These are phyloP conservation scores for Drosophila kohkoa DNA, from an alignment of 1,140 invertebrate species.

Conservation along the genomic window DNA sequence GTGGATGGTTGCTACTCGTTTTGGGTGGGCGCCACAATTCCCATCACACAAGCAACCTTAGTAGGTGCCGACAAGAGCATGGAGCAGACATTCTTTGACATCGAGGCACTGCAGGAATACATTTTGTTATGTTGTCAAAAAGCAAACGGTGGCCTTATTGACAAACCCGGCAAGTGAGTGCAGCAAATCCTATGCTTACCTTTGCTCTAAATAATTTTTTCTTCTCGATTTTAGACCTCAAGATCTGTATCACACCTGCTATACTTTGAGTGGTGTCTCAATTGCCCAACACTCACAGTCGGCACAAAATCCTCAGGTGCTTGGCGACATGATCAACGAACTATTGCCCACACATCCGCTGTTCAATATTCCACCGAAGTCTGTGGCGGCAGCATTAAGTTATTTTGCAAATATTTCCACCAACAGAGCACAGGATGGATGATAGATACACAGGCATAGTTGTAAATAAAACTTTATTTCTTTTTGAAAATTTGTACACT, in stretches of 20 bases:
- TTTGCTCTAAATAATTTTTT: neutral
- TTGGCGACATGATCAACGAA: conserved; percentile 88
- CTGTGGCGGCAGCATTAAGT: conserved; percentile 62
- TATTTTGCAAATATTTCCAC: conserved; percentile 61
- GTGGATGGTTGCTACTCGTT: conserved; percentile 99
- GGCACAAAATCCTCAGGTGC: conserved; percentile 85
- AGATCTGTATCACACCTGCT: conserved; percentile 99
- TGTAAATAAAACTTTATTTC: conserved; percentile 14
- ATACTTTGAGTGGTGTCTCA: conserved; percentile 97
- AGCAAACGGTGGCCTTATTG: conserved; percentile 95
- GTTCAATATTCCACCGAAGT: conserved; percentile 87
- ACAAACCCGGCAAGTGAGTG: conserved; percentile 97
- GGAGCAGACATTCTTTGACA: conserved; percentile 89
- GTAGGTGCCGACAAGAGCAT: conserved; percentile 50
- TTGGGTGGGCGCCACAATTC: conserved; percentile 98
- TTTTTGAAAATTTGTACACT: conserved; percentile 22
- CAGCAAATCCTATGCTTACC: neutral
- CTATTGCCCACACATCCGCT: conserved; percentile 88
- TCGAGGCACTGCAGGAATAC: conserved; percentile 96
- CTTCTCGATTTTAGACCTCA: conserved; percentile 86
- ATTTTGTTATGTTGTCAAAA: conserved; percentile 97
- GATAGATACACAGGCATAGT: conserved; percentile 22
- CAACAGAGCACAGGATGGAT: conserved; percentile 14
- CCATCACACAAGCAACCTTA: conserved; percentile 89
- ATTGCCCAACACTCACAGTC: conserved; percentile 94